Base-by-base conservation (phyloP, 1,140 invertebrate species). In the Leptinotarsa texana region DNA sequence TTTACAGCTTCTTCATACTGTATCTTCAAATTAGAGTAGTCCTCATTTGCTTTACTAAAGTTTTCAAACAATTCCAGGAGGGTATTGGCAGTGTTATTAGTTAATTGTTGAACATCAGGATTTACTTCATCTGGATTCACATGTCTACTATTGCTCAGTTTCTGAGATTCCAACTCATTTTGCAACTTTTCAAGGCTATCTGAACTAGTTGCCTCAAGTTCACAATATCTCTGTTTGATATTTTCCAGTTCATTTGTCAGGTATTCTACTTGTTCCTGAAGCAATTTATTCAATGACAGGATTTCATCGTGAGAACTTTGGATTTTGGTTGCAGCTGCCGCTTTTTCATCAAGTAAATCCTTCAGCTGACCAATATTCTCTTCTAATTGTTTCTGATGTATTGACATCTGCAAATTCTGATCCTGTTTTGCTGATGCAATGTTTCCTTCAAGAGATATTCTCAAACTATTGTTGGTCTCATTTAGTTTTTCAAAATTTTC, bases 401-500 rank as follows among this genome's bases (percentile, higher is more conserved):
- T 11, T 27, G 24, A 17, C 13, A 22, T 18, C 21, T 65, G 21
- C 4, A 15, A 24, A 24, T 13, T 18, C 21, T 65, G 21, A 4
- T 8, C 13, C 3, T 65, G 63, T 22, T 24, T 22, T n/a, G 21
- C 63, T 21, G 63, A 18, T 11, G 15, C 27, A 33, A 65, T 21
- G 18, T 49, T 49, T 42, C 18, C 67, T 48, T 33, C 47, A 17
- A 69, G 67, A 69, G 67, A 24, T 13, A 21, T 3, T n/a, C 42
- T 49, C 47, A 70, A 27, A 51, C 57, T 48, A 15, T 21, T 4
- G 4, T 57, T 70, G 13, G 15, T 13, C n/a, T 70, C 47, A 15
- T 70, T 33, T 2, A 70, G 13, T 57, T 33, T 70, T 77, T 77
- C 24, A 13, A 24, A 33, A 61, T 17, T 74, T 69, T 74, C 73